Evolutionary conservation across 2,113 vertebrate species (phyloP).

Genomic region (Paralichthys olivaceus): DNA sequence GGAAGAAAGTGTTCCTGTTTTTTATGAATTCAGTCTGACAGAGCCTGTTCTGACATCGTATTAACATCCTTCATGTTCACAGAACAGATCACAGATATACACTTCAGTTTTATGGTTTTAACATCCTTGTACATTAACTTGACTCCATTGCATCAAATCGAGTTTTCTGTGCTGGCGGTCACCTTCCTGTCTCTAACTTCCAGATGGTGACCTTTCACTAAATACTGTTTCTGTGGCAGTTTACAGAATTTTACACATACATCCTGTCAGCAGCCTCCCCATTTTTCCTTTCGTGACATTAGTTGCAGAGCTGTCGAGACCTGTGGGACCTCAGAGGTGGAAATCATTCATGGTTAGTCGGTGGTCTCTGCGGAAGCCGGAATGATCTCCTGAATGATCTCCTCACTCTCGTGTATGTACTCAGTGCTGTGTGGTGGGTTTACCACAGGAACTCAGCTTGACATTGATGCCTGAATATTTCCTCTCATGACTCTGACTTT

Average conservation of each 20-base stretch:
- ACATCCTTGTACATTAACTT: no score
- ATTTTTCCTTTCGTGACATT: background rate
- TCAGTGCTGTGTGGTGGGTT: conserved; percentile 34
- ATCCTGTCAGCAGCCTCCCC: no score
- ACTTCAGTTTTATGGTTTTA: no score
- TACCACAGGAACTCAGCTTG: conserved; percentile 58
- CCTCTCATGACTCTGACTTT: conserved; percentile 26
- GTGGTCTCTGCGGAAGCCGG: conserved; percentile 54
- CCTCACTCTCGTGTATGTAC: conserved; percentile 4
- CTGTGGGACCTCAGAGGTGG: background rate
- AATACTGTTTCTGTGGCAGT: background rate
- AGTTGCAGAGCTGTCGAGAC: background rate
- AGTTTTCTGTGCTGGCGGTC: no score
- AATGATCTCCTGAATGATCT: conserved; percentile 40
- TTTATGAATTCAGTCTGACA: no score
- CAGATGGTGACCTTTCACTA: no score
- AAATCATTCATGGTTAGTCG: conserved; percentile 52
- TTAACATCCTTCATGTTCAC: no score
- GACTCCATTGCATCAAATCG: no score
- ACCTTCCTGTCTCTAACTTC: no score
- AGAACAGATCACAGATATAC: no score
- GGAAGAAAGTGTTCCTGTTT: no score
- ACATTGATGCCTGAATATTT: conserved; percentile 26
- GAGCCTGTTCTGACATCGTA: no score
- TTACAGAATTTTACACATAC: background rate